Percentiles rank a stretch among this genome's conserved stretches.
phyloP scores from a whole-genome alignment of 2,888 invertebrate genomes.

The Diarsia brunnea region DNA sequence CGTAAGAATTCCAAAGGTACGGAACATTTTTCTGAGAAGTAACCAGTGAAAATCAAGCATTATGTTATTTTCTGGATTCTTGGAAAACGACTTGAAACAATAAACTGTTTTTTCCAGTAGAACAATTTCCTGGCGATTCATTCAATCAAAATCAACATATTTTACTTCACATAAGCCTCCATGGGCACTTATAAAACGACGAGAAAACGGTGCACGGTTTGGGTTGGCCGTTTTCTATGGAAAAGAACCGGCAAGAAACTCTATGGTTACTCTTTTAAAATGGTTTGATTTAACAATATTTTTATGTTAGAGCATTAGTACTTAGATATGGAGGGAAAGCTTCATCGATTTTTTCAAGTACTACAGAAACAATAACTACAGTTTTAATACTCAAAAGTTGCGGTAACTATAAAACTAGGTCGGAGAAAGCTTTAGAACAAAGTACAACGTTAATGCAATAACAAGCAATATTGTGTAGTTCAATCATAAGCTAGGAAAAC shows the following conservation, averaged over 20 bases:
- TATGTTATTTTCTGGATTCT: not conserved
- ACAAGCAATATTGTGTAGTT: not conserved
- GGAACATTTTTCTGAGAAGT: not conserved
- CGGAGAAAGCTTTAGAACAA: constrained; percentile 20
- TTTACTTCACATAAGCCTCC: too few species aligned
- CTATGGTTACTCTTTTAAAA: too few species aligned
- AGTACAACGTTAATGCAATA: constrained; percentile 12
- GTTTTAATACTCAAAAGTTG: constrained; percentile 1
- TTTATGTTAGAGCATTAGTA: too few species aligned
- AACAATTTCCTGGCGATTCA: not conserved
- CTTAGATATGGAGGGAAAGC: too few species aligned
- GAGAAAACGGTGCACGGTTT: too few species aligned
- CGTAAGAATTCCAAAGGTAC: not conserved
- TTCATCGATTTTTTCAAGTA: not conserved
- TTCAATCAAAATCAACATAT: too few species aligned
- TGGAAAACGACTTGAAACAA: not conserved
- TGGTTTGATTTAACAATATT: too few species aligned
- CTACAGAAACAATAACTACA: constrained; percentile 19
- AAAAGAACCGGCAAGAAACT: too few species aligned
- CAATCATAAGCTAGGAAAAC: not conserved
- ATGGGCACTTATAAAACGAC: too few species aligned
- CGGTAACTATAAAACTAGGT: constrained; percentile 20
- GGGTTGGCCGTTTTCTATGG: too few species aligned
- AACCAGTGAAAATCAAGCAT: not conserved
- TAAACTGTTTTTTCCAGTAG: not conserved